Base-by-base conservation (phyloP, 2,888 invertebrate species). In the Theretra japonica region DNA sequence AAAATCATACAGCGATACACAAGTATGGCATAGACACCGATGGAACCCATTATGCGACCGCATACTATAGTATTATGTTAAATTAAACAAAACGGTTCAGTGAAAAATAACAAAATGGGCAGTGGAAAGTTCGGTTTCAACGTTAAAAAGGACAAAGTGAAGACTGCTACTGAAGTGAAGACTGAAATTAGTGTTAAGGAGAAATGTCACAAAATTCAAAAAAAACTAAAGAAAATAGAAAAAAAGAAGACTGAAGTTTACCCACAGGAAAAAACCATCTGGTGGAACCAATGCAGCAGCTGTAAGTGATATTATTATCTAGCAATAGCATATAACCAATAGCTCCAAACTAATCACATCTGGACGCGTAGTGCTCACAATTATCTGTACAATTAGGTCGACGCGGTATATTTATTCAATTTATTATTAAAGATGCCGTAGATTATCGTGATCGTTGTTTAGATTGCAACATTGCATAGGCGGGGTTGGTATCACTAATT, bases 231-330 rank as follows among this genome's bases (percentile, higher is more conserved):
- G 86, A 94, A 93, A 93, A 94, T 93, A 92, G 94, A 94, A 76
- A 91, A 89, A 82, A 86, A 90, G 86, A 92, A 94, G 92, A 93
- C 93, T 93, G 93, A 92, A 81, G 82, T 76, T 69, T 82, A 85
- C 57, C 81, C 84, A 72, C 90, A 87, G 73, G 93, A 94, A 82
- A 95, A 94, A 85, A 91, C 88, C 48, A 94, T 95, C 77, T 94
- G 95, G 95, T 95, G 94, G 94, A 93, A 94, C 75, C 93, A 94
- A 81, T 93, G 94, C 84, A 92, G 86, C 82, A 90, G 92, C 80
- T 86, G 94, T 94, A 86, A 94, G 94, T 93, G 84, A 62, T 74
- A 25, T 62, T 73, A 69, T 70, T 76, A 59, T 25, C n/a, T 25
- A 68, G 25, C 21, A 41, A 33, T n/a, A 19, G 15, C n/a, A 17